phyloP scores from a whole-genome alignment of 2,888 invertebrate genomes.

The Helleia helle region DNA sequence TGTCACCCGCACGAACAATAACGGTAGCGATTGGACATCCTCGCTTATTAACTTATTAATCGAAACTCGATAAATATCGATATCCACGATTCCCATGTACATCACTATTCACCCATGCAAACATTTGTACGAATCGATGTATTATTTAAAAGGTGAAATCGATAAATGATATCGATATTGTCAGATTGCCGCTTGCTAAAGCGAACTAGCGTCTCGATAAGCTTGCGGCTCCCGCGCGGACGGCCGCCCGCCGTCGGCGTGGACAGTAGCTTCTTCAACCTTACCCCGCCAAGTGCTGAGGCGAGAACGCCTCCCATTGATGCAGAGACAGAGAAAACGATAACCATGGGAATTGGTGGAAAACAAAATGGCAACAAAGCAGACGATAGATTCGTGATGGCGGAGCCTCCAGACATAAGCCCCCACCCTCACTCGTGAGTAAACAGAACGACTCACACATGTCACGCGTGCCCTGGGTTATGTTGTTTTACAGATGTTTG shows the following conservation, averaged over 20 bases:
- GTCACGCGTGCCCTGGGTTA: conserved; percentile 33
- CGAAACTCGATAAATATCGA: conserved; percentile 15
- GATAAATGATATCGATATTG: conserved; percentile 30
- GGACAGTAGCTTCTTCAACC: conserved; percentile 51
- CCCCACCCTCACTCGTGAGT: conserved; percentile 72
- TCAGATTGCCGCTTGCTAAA: conserved; percentile 70
- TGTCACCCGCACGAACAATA: conserved; percentile 28
- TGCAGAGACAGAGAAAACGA: conserved; percentile 22
- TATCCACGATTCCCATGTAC: conserved; percentile 4
- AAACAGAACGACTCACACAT: conserved; percentile 34
- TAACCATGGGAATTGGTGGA: conserved; percentile 14
- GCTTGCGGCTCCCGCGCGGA: conserved; percentile 55
- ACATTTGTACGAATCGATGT: conserved; percentile 3
- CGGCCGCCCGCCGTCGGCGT: conserved; percentile 56
- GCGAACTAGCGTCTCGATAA: conserved; percentile 58
- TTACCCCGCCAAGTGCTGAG: conserved; percentile 65
- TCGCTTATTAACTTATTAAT: conserved; percentile 29
- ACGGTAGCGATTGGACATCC: conserved; percentile 27
- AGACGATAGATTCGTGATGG: conserved; percentile 37
- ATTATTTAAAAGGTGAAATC: conserved; percentile 11
- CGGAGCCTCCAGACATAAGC: conserved; percentile 50
- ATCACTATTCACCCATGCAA: too few species aligned
- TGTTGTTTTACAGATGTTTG: conserved; percentile 9
- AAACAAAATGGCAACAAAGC: conserved; percentile 13
- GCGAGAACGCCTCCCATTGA: conserved; percentile 48